phyloP scores from a whole-genome alignment of 2,797 vertebrate genomes.

The Lagocephalus sceleratus region DNA sequence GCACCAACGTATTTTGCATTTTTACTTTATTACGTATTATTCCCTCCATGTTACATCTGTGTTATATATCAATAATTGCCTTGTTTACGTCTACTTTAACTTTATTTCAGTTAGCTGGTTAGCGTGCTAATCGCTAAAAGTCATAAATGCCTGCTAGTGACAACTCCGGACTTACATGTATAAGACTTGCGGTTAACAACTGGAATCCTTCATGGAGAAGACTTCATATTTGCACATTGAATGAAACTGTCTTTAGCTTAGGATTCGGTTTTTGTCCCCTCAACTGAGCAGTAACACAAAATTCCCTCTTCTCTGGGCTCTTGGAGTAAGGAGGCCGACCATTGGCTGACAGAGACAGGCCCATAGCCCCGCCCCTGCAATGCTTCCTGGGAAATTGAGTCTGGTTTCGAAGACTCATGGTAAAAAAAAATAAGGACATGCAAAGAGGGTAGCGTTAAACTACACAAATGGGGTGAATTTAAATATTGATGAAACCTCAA shows the following conservation, averaged over 20 bases:
- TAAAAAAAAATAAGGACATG: too few species aligned
- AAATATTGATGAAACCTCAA: neutral
- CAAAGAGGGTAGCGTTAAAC: too few species aligned
- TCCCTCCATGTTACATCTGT: slow-evolving; percentile 15
- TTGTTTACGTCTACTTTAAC: too few species aligned
- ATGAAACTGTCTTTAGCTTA: neutral
- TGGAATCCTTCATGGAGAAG: neutral
- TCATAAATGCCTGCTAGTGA: too few species aligned
- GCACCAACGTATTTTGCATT: slow-evolving; percentile 7
- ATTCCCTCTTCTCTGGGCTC: slow-evolving; percentile 50
- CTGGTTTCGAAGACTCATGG: neutral
- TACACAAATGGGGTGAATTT: neutral
- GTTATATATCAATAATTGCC: neutral
- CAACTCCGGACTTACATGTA: slow-evolving; percentile 34
- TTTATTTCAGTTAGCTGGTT: slow-evolving; percentile 4
- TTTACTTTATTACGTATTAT: too few species aligned
- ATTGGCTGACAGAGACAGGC: slow-evolving; percentile 48
- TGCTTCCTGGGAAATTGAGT: slow-evolving; percentile 58
- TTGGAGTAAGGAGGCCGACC: slow-evolving; percentile 26
- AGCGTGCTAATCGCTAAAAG: neutral
- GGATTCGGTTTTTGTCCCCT: neutral
- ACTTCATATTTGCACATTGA: neutral
- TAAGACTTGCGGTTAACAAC: neutral
- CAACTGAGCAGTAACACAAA: slow-evolving; percentile 45
- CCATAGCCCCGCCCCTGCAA: accelerated